Base-by-base conservation (phyloP, 2,888 invertebrate genomes). In the Atherix ibis region DNA sequence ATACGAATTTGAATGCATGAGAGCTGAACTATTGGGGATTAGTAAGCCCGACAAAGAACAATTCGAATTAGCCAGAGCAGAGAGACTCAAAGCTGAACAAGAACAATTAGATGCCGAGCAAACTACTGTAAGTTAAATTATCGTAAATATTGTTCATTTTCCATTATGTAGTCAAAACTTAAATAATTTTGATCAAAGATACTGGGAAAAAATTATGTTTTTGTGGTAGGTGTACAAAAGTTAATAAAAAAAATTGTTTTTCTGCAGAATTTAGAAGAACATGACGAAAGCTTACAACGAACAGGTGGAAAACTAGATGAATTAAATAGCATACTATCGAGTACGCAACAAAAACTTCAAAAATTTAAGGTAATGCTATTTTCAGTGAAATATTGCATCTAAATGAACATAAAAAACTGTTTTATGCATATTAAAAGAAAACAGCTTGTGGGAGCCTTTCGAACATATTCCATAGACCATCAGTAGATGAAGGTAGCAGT, bases 341-440 rank as follows among this genome's bases (percentile, higher is more conserved):
- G 73, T 10, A 88, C 89, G 3, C 89, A 92, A 53, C 77, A 76
- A 40, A 88, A 88, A 62, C 67, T 92, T 39, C 85, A 82, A 63
- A 76, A 75, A 49, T 73, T 92, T 44, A 84, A 82, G 71, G 83
- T 80, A 56, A 27, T 2, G n/a, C n/a, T n/a, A n/a, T n/a, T n/a
- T n/a, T n/a, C n/a, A n/a, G n/a, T n/a, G n/a, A n/a, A n/a, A n/a
- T n/a, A n/a, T n/a, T n/a, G n/a, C n/a, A n/a, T n/a, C n/a, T n/a
- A n/a, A n/a, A n/a, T n/a, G n/a, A n/a, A n/a, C n/a, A 17, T 36
- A 18, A 25, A 17, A 27, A 32, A 38, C n/a, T 33, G 43, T 8
- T 18, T 18, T 18, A 5, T 13, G n/a, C 8, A 29, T 28, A 28
- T 39, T 63, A 65, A 28, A 66, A 80, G 73, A 72, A 71, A 27